A percentile compares a stretch with the other conserved stretches of the same genome.
Evolutionary conservation across 2,888 invertebrate species (phyloP).

Genomic region (Oligia strigilis): DNA sequence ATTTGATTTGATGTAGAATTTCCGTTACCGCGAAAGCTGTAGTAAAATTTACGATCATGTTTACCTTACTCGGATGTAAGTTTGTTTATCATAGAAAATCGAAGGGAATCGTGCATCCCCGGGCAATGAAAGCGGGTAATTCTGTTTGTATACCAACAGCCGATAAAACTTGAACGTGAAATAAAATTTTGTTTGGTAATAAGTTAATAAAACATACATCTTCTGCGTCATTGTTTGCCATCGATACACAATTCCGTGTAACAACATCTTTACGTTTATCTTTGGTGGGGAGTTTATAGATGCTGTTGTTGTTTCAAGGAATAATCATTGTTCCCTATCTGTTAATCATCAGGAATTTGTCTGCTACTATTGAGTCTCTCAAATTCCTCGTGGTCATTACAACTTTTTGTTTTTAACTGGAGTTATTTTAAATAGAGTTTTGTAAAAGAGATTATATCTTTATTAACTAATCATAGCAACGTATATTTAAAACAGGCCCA

Average conservation of each 20-base stretch:
- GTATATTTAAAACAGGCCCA: constrained; percentile 66
- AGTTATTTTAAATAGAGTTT: constrained; percentile 50
- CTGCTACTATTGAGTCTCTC: constrained; percentile 26
- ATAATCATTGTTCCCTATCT: constrained; percentile 59
- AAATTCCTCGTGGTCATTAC: constrained; percentile 40
- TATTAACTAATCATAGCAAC: constrained; percentile 74
- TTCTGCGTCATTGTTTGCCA: constrained; percentile 67
- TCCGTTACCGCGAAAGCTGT: constrained; percentile 78
- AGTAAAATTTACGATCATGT: constrained; percentile 87
- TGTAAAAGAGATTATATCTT: constrained; percentile 57
- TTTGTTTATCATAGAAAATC: constrained; percentile 87
- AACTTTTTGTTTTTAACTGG: constrained; percentile 41
- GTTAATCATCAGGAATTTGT: constrained; percentile 54
- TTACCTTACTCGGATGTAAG: constrained; percentile 84
- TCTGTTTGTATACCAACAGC: constrained; percentile 80
- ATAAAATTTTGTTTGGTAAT: constrained; percentile 77
- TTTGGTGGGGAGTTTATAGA: constrained; percentile 40
- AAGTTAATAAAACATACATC: constrained; percentile 77
- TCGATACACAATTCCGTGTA: constrained; percentile 65
- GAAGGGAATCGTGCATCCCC: constrained; percentile 79
- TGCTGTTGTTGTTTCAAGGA: constrained; percentile 38
- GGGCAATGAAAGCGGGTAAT: constrained; percentile 83
- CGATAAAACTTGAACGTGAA: constrained; percentile 79
- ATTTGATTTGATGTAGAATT: constrained; percentile 82
- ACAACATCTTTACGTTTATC: constrained; percentile 63